Conservation (phyloP, 1,140 invertebrate species). For the Drosophila ercepeae region DNA sequence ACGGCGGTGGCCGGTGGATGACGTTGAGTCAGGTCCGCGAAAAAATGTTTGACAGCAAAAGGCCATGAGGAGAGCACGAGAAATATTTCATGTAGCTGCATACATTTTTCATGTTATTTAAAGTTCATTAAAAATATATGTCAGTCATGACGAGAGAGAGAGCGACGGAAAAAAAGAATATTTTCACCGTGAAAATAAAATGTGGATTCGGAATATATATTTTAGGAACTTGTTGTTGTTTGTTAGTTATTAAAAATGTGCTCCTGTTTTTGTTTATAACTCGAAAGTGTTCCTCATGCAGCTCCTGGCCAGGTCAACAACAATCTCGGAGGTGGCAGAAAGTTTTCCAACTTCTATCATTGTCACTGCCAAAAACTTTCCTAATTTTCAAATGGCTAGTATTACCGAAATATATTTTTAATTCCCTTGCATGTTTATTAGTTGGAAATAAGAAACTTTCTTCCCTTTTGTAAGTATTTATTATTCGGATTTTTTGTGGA, state of each 20-base stretch:
- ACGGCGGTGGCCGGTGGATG: constrained; percentile 10
- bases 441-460: not conserved
- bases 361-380: constrained; percentile 39
- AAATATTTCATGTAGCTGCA: constrained; percentile 46
- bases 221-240: no score
- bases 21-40: constrained; percentile 23
- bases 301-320: no score
- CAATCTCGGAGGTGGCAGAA: no score
- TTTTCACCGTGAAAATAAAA: not conserved
- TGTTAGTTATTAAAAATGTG: no score
- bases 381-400: constrained; percentile 26
- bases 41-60: constrained; percentile 26
- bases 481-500: not conserved
- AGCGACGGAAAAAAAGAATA: not conserved
- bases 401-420: not conserved
- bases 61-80: constrained; percentile 5
- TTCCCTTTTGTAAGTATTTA: not conserved
- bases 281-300: not conserved
- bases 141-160: constrained; percentile 13
- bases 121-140: constrained; percentile 67
- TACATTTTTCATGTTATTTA: constrained; percentile 69
- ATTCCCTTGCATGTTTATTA: not conserved
- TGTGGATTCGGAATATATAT: not conserved
- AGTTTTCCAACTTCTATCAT: no score
- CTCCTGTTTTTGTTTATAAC: not conserved